phyloP scores from a whole-genome alignment of 2,797 vertebrate genomes.

The Rhabdomys pumilio region DNA sequence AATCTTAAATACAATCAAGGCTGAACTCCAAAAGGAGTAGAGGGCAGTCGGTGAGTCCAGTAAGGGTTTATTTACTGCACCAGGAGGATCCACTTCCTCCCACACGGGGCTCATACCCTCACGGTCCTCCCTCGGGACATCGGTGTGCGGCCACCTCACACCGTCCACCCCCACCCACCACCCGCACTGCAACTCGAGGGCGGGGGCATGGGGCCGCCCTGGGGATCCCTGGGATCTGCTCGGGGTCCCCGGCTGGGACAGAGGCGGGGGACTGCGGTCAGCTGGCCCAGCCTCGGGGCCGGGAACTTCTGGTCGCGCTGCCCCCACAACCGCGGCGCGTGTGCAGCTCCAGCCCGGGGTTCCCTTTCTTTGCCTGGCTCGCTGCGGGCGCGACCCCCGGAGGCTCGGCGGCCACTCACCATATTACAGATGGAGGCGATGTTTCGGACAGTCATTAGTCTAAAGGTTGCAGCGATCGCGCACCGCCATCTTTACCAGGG shows the following conservation, averaged over 20 bases:
- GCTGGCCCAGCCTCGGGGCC: not conserved
- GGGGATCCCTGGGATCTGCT: not conserved
- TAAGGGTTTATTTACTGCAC: not conserved
- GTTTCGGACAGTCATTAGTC: slow-evolving; percentile 99
- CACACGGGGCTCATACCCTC: not conserved
- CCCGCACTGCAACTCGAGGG: slow-evolving; percentile 59
- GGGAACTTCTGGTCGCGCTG: slow-evolving; percentile 14
- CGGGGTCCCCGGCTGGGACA: not conserved
- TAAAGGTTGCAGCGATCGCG: slow-evolving; percentile 93
- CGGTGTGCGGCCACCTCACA: slow-evolving; percentile 30
- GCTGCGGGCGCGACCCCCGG: slow-evolving; percentile 69
- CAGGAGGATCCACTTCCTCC: slow-evolving; percentile 3
- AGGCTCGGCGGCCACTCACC: slow-evolving; percentile 92
- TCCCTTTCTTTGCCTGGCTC: slow-evolving; percentile 82
- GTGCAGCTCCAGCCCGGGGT: slow-evolving; percentile 77
- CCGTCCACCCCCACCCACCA: not conserved
- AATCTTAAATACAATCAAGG: slow-evolving; percentile 61
- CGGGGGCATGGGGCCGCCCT: not conserved
- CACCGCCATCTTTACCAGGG: slow-evolving; percentile 96
- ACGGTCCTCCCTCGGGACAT: slow-evolving; percentile 57
- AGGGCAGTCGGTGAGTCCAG: not conserved
- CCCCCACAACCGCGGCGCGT: slow-evolving; percentile 13
- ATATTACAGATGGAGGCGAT: slow-evolving; percentile 99
- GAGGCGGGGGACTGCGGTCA: not conserved
- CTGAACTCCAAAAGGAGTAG: slow-evolving; percentile 53